phyloP scores from a whole-genome alignment of 64 coral and sea anemone species.

The Stylophora pistillata region DNA sequence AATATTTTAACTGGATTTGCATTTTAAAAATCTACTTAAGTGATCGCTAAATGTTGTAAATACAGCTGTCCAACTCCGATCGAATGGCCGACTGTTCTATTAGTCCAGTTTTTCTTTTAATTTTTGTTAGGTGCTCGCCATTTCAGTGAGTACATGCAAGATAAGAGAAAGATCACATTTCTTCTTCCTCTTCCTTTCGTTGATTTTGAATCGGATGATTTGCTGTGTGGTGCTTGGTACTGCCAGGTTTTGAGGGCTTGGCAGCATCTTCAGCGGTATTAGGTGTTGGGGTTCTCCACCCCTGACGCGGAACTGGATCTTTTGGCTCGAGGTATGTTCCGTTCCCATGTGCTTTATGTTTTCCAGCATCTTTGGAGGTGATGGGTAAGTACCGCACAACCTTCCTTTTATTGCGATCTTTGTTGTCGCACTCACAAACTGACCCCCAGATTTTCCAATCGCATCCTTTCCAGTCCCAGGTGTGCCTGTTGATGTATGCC shows the following conservation, averaged over 20 bases:
- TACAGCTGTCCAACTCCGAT: not conserved
- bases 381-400: not conserved
- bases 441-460: constrained; percentile 14
- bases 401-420: not conserved
- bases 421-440: not conserved
- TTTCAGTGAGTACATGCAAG: not conserved
- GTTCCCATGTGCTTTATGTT: not conserved
- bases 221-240: no score
- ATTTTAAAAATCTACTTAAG: not conserved
- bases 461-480: constrained; percentile 9
- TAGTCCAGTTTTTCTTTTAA: not conserved
- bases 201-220: not conserved
- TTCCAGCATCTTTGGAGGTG: not conserved
- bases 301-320: not conserved
- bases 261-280: no score
- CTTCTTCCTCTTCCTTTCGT: not conserved
- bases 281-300: no score
- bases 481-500: not conserved
- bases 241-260: no score
- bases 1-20: not conserved
- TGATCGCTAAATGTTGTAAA: no score
- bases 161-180: not conserved
- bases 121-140: not conserved
- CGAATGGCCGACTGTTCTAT: not conserved
- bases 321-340: not conserved